Conservation (phyloP, 2,113 vertebrate genomes). For the Phylloscopus trochilus region DNA sequence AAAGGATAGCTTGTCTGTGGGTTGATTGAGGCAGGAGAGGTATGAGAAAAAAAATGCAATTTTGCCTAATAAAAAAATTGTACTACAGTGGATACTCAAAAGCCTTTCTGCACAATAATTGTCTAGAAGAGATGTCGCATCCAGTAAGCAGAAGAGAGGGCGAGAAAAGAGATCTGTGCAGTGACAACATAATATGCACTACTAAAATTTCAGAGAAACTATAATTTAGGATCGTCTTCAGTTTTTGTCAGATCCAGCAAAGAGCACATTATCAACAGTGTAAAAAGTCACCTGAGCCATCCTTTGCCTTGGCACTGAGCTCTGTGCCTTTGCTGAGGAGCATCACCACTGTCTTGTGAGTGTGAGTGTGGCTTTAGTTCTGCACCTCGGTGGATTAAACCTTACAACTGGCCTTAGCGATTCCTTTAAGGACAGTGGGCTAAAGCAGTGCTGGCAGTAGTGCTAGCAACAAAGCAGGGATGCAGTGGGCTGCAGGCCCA, state of each 20-base stretch:
- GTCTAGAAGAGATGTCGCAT: background rate
- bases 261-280: background rate
- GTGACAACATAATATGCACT: background rate
- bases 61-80: background rate
- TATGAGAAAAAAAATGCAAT: background rate
- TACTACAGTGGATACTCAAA: background rate
- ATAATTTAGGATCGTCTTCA: background rate
- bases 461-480: background rate
- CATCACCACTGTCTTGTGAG: accelerated
- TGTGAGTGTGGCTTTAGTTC: background rate
- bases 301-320: background rate
- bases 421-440: background rate
- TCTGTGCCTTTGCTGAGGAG: background rate
- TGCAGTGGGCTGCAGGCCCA: background rate
- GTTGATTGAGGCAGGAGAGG: background rate
- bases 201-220: background rate
- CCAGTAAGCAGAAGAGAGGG: background rate
- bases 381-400: background rate
- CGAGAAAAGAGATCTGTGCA: background rate
- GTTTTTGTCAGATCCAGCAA: background rate
- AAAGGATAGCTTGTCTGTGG: background rate
- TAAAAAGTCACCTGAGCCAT: background rate
- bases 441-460: background rate
- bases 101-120: background rate
- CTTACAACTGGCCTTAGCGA: accelerated